A percentile compares a stretch with the other conserved stretches of the same genome.
Conservation (phyloP, 2,797 vertebrate species). For the Phylloscopus collybita region DNA sequence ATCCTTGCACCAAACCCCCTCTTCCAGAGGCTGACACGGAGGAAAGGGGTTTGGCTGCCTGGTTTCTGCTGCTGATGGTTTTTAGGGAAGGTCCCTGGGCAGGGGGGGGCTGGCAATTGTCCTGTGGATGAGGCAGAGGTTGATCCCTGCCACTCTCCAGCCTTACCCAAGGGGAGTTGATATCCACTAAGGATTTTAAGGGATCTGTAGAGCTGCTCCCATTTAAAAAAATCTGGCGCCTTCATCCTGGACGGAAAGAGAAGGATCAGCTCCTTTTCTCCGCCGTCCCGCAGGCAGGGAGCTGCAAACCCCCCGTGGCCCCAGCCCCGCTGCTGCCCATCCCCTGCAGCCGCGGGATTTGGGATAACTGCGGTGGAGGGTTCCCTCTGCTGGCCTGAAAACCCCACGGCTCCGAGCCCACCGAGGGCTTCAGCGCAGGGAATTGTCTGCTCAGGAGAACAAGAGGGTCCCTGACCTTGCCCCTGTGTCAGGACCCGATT, state of each 20-base stretch:
- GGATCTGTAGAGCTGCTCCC: not conserved
- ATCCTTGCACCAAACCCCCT: not conserved
- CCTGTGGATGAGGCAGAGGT: no score
- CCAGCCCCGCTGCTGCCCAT: not conserved
- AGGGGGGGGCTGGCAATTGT: rapidly evolving
- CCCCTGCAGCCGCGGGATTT: not conserved
- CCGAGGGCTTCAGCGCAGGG: not conserved
- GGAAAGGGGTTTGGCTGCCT: not conserved
- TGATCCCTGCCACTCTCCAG: rapidly evolving
- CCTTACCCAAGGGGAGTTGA: rapidly evolving
- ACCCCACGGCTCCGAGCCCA: not conserved
- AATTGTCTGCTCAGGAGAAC: not conserved
- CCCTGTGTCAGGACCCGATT: rapidly evolving
- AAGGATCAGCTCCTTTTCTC: not conserved
- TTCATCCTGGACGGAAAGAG: not conserved
- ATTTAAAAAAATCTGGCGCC: not conserved
- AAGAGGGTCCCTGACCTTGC: rapidly evolving
- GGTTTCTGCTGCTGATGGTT: not conserved
- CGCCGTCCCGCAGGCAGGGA: rapidly evolving
- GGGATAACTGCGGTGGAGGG: slow-evolving; percentile 14
- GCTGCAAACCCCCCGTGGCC: rapidly evolving
- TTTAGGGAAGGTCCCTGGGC: not conserved
- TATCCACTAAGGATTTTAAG: not conserved
- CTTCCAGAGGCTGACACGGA: not conserved
- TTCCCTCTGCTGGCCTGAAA: slow-evolving; percentile 61